Evolutionary conservation across 1,140 invertebrate species (phyloP), one percentile per base, ranked within the genome.

Genomic region (Habropoda laboriosa): DNA sequence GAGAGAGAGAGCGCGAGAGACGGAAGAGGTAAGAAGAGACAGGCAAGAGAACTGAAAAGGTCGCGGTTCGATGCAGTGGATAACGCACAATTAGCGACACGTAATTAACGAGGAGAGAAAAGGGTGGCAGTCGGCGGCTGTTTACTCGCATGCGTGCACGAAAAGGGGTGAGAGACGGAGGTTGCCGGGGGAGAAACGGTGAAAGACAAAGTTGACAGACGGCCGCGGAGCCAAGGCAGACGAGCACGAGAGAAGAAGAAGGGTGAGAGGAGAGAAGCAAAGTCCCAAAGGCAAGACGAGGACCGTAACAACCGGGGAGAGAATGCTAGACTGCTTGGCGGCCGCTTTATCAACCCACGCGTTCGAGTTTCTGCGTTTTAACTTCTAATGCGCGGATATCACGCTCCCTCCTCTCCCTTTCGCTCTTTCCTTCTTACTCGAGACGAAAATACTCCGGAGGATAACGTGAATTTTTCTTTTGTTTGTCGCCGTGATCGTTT

Each of bases 281-380:
- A 1, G 27, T 45, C 55, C 40, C n/a, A 32, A n/a, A n/a, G 30
- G 51, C 35, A 42, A 55, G 60, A 77, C 42, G 71, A 68, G 61
- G 60, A 51, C 40, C 30, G 57, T 38, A 55, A 16, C 42, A 45
- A 21, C 57, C 24, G 12, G 32, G 38, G 61, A 73, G 61, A 73
- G 68, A 86, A 80, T 73, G 73, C 84, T 72, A 86, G 85, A 86
- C 85, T 77, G 85, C 85, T 80, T 86, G 85, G 85, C 85, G 85
- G 58, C 85, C 61, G 63, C 67, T 86, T 83, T 86, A 79, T 86
- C 85, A 72, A 45, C 84, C 84, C 57, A 86, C 85, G 84, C 85
- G 47, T 71, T 53, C 53, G 51, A 61, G 66, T 49, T 60, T 21
- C 32, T 60, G 68, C 70, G 79, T 53, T 64, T 74, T 60, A 70